Percentiles rank a stretch among this genome's conserved stretches.
Conservation (phyloP, 1,140 invertebrate species). For the Monochamus saltuarius region DNA sequence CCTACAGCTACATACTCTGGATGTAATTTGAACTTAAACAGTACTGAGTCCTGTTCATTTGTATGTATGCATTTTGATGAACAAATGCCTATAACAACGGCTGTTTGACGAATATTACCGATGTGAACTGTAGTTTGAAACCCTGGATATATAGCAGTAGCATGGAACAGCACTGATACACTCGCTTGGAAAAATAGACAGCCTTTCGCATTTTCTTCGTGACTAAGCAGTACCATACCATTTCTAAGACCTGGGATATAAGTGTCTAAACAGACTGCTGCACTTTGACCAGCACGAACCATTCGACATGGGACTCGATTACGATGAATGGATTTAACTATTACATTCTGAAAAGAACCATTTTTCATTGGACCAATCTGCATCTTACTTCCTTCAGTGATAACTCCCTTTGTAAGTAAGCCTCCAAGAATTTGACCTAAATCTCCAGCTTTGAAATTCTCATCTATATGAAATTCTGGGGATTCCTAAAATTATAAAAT, state of each 20-base stretch:
- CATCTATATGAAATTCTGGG: conserved; percentile 90
- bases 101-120: conserved; percentile 93
- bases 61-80: conserved; percentile 65
- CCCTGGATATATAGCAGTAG: conserved; percentile 78
- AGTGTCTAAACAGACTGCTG: conserved; percentile 76
- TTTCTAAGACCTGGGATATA: conserved; percentile 66
- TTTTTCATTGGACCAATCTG: conserved; percentile 76
- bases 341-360: conserved; percentile 78
- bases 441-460: conserved; percentile 81
- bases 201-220: conserved; percentile 36
- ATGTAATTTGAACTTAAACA: conserved; percentile 86
- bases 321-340: conserved; percentile 82
- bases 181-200: conserved; percentile 67
- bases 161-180: conserved; percentile 82
- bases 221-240: conserved; percentile 77
- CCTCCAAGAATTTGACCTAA: conserved; percentile 87
- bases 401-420: conserved; percentile 78
- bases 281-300: conserved; percentile 88
- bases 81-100: conserved; percentile 73
- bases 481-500: conserved; percentile 58
- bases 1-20: conserved; percentile 92
- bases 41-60: conserved; percentile 81
- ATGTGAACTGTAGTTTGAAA: conserved; percentile 95
- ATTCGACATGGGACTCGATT: conserved; percentile 86
- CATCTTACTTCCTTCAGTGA: conserved; percentile 80